Evolutionary conservation across 2,888 invertebrate genomes (phyloP).

Genomic region (Apomyelois bistriatella): DNA sequence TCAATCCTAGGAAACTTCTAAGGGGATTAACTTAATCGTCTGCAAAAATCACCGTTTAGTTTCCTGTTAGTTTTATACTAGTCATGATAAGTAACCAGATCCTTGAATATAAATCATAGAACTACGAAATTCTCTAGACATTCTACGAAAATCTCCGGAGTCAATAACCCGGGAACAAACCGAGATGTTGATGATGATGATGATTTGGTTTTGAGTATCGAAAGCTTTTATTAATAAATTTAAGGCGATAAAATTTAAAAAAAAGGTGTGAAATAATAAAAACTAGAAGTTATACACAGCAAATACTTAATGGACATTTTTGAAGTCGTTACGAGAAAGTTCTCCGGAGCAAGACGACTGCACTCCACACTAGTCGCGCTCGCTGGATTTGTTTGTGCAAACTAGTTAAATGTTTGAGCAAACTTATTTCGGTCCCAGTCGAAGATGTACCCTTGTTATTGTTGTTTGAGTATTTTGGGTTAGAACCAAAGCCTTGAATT

Average conservation of each 20-base stretch:
- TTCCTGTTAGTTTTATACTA: not conserved
- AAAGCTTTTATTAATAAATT: no score
- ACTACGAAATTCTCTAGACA: no score
- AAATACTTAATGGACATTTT: conserved; percentile 9
- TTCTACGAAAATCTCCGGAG: no score
- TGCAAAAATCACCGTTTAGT: conserved; percentile 4
- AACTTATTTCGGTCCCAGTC: conserved; percentile 65
- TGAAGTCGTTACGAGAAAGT: conserved; percentile 11
- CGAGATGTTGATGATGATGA: no score
- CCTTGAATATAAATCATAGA: no score
- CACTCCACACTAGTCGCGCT: conserved; percentile 47
- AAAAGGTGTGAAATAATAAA: not conserved
- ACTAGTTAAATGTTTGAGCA: conserved; percentile 74
- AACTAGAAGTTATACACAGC: not conserved
- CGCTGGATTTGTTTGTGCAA: conserved; percentile 66
- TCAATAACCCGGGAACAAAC: no score
- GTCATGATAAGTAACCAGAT: not conserved
- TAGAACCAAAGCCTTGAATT: conserved; percentile 25
- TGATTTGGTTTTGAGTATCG: no score
- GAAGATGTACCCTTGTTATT: conserved; percentile 60
- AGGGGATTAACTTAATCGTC: conserved; percentile 10
- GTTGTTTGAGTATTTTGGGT: conserved; percentile 50
- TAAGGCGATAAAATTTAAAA: not conserved
- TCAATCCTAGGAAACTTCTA: not conserved
- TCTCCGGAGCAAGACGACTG: not conserved